Percentiles rank a stretch among this genome's conserved stretches.
Evolutionary conservation across 1,140 invertebrate species (phyloP).

Genomic region (Meloidogyne hapla): DNA sequence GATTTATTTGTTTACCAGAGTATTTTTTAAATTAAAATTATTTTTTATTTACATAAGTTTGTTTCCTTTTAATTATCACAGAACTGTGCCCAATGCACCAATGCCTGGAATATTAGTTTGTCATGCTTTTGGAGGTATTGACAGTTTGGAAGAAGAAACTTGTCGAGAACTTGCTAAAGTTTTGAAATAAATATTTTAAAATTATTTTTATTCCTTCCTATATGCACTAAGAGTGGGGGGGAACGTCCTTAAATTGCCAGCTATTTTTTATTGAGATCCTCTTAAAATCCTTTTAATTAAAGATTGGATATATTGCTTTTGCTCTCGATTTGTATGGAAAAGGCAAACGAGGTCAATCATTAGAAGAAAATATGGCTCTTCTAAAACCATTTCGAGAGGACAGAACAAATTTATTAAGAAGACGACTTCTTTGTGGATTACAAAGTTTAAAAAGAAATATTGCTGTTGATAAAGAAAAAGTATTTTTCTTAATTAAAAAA

Average conservation of each 20-base stretch:
- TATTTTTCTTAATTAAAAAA: conserved; percentile 33
- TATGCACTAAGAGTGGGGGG: no score
- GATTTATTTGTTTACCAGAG: conserved; percentile 20
- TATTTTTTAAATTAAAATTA: neutral
- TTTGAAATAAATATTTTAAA: neutral
- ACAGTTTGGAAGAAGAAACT: conserved; percentile 18
- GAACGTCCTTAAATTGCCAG: no score
- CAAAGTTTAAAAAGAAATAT: conserved; percentile 40
- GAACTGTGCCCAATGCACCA: neutral
- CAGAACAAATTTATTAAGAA: conserved; percentile 30
- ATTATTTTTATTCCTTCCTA: no score
- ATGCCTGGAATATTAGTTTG: conserved; percentile 17
- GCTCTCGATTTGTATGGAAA: conserved; percentile 55
- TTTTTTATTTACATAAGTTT: neutral
- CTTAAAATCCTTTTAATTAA: no score
- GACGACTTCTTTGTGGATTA: conserved; percentile 42
- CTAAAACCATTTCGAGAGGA: conserved; percentile 44
- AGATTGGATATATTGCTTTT: conserved; percentile 56
- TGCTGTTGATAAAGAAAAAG: conserved; percentile 46
- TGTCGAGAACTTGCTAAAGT: conserved; percentile 12
- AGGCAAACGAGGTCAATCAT: conserved; percentile 31
- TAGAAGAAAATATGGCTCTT: conserved; percentile 43
- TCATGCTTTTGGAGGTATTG: conserved; percentile 23
- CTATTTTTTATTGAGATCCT: neutral
- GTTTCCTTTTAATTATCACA: neutral